A percentile compares a stretch with the other conserved stretches of the same genome.
Evolutionary conservation across 2,113 vertebrate species (phyloP).

Genomic region (Crotalus tigris): DNA sequence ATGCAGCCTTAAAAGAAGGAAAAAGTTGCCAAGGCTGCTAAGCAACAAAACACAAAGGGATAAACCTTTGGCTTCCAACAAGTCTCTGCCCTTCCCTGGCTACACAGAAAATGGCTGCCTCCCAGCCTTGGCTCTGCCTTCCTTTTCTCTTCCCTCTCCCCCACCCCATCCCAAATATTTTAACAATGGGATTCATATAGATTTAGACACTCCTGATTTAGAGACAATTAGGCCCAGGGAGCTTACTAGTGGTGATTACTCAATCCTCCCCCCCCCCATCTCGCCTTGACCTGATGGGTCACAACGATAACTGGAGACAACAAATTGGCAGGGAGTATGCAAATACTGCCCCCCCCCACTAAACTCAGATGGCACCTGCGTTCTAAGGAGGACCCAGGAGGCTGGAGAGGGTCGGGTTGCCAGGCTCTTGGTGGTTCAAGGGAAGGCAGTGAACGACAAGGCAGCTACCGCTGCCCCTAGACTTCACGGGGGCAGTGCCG

Average conservation of each 20-base stretch:
- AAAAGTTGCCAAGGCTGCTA: constrained; percentile 31
- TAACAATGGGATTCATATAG: background rate
- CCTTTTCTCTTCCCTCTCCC: background rate
- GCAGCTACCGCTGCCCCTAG: background rate
- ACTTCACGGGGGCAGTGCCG: background rate
- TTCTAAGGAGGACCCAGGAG: background rate
- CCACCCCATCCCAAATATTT: background rate
- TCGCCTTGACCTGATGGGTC: background rate
- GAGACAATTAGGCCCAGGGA: background rate
- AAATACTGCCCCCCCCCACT: background rate
- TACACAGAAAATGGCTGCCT: background rate
- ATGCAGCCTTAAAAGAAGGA: constrained; percentile 22
- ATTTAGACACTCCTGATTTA: background rate
- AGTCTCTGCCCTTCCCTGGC: constrained; percentile 9
- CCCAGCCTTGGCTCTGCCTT: background rate
- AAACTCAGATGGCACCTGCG: background rate
- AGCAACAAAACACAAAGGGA: constrained; percentile 34
- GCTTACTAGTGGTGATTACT: background rate
- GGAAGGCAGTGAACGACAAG: background rate
- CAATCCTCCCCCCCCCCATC: too few species aligned
- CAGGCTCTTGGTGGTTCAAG: background rate
- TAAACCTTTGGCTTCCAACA: constrained; percentile 1
- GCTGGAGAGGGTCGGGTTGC: background rate
- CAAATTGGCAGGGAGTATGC: background rate
- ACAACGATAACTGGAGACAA: background rate